Evolutionary conservation across 1,140 invertebrate species (phyloP).

Genomic region (Heliothis virescens): DNA sequence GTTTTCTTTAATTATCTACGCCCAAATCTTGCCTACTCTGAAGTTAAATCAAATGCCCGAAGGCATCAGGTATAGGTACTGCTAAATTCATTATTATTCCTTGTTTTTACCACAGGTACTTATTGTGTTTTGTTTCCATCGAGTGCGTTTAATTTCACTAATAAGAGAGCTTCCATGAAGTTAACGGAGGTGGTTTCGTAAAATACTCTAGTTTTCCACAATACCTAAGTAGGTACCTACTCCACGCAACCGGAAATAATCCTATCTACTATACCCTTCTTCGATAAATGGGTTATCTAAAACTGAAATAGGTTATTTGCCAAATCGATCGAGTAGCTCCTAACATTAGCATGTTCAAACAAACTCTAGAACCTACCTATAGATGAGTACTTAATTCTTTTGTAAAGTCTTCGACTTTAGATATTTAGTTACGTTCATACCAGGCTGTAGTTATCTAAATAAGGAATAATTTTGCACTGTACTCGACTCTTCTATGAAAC

Average conservation of each 20-base stretch:
- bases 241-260: too few species aligned
- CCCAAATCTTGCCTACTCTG: not conserved
- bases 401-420: too few species aligned
- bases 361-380: too few species aligned
- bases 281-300: not conserved
- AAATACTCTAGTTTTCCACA: not conserved
- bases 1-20: too few species aligned
- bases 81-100: constrained; percentile 19
- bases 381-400: too few species aligned
- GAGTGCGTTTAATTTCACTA: constrained; percentile 12
- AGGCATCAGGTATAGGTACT: not conserved
- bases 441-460: too few species aligned
- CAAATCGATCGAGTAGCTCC: too few species aligned
- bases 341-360: too few species aligned
- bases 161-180: not conserved
- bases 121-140: constrained; percentile 9
- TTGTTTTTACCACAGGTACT: constrained; percentile 3
- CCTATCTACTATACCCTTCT: too few species aligned
- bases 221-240: not conserved
- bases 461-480: too few species aligned
- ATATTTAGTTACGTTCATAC: too few species aligned
- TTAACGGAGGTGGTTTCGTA: not conserved
- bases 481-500: too few species aligned
- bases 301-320: not conserved
- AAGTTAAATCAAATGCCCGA: constrained; percentile 35